These are phyloP conservation scores for Apteryx owenii DNA, from an alignment of 2,113 vertebrate species.

Conservation along the genomic window DNA sequence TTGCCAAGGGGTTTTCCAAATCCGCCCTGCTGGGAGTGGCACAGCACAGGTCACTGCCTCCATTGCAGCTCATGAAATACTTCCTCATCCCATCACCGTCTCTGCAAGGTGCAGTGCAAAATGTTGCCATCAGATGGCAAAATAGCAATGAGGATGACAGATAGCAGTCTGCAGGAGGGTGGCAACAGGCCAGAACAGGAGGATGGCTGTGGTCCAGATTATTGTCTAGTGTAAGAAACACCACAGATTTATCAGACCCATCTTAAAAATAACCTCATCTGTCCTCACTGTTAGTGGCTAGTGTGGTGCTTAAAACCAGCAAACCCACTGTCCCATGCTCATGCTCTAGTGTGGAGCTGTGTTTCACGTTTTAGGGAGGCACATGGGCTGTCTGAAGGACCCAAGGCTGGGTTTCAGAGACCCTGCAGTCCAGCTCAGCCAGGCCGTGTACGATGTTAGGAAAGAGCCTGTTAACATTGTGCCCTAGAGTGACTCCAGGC, in stretches of 20 bases:
- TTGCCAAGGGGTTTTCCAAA: not conserved
- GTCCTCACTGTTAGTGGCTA: not conserved
- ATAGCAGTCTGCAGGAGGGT: not conserved
- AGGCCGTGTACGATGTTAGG: fast-evolving
- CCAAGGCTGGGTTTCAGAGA: not conserved
- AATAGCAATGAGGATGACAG: not conserved
- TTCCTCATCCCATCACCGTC: fast-evolving
- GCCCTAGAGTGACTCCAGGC: fast-evolving
- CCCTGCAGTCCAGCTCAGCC: not conserved
- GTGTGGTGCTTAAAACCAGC: not conserved
- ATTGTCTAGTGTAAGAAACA: not conserved
- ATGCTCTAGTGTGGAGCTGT: too few species aligned
- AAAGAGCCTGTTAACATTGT: fast-evolving
- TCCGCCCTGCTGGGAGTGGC: fast-evolving
- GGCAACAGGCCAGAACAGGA: not conserved
- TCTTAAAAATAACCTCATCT: not conserved
- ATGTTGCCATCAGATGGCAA: slow-evolving; percentile 48
- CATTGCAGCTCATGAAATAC: not conserved
- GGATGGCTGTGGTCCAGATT: not conserved
- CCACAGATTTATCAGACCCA: not conserved
- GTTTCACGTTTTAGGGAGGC: not conserved
- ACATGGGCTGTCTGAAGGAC: fast-evolving
- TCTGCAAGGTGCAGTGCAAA: not conserved
- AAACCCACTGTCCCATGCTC: too few species aligned
- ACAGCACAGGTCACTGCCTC: not conserved